Evolutionary conservation across 2,888 invertebrate species (phyloP).

Genomic region (Copidosoma aretas): DNA sequence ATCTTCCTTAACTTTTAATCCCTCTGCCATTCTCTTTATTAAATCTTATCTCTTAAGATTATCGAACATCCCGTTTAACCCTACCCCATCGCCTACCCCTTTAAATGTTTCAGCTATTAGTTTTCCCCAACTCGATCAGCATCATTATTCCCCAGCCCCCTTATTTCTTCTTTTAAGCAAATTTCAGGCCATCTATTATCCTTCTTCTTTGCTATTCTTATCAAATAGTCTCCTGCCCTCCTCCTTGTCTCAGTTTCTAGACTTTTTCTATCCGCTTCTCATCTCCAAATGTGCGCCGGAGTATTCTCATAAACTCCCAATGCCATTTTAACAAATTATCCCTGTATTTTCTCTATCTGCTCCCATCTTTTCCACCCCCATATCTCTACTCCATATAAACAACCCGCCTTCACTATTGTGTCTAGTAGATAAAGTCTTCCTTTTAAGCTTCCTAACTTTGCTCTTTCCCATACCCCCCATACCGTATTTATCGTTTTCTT

Average conservation of each 20-base stretch:
- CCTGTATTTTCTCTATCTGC: not conserved
- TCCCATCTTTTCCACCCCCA: constrained; percentile 1
- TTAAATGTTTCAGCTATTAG: not conserved
- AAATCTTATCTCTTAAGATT: not conserved
- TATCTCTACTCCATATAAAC: not conserved
- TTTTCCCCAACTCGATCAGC: constrained; percentile 7
- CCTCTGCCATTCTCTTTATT: not conserved
- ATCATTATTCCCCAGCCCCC: constrained; percentile 8
- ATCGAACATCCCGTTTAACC: not conserved
- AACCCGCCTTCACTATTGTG: no score
- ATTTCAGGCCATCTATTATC: constrained; percentile 17
- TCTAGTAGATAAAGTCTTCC: no score
- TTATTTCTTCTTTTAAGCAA: constrained; percentile 14
- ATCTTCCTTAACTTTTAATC: not conserved
- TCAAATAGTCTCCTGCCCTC: not conserved
- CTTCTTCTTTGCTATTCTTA: constrained; percentile 1
- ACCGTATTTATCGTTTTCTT: no score
- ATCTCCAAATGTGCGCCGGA: constrained; percentile 7
- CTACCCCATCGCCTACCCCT: not conserved
- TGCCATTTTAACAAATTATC: not conserved
- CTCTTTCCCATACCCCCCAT: no score
- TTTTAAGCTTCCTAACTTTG: no score
- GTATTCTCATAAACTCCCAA: constrained; percentile 14
- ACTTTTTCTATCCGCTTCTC: no score
- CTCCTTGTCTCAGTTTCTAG: no score